phyloP scores from a whole-genome alignment of 2,888 invertebrate species.

The Drosophila meridionalis region DNA sequence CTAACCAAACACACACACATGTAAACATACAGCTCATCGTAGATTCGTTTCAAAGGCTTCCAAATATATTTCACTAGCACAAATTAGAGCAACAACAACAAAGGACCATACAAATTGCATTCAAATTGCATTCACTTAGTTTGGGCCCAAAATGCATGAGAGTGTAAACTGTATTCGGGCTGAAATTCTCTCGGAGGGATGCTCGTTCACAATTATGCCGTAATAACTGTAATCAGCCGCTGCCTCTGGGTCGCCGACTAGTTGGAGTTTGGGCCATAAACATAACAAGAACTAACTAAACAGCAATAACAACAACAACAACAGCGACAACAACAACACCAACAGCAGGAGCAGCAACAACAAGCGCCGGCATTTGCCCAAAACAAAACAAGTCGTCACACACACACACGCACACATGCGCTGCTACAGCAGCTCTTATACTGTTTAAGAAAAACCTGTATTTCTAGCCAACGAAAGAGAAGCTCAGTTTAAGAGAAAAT shows the following conservation, averaged over 20 bases:
- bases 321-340: slow-evolving; percentile 37
- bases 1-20: not conserved
- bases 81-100: slow-evolving; percentile 15
- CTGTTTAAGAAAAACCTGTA: slow-evolving; percentile 43
- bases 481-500: slow-evolving; percentile 22
- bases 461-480: slow-evolving; percentile 37
- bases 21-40: not conserved
- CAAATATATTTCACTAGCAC: slow-evolving; percentile 4
- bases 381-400: slow-evolving; percentile 59
- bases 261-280: slow-evolving; percentile 44
- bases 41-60: not conserved
- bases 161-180: slow-evolving; percentile 53
- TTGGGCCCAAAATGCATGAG: slow-evolving; percentile 18
- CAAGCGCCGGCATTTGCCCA: slow-evolving; percentile 65
- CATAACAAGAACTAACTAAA: slow-evolving; percentile 55
- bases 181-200: slow-evolving; percentile 36
- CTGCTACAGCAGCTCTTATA: slow-evolving; percentile 43
- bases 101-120: slow-evolving; percentile 16
- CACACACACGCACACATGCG: not conserved
- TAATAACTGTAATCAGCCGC: slow-evolving; percentile 72
- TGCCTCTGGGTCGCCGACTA: slow-evolving; percentile 46
- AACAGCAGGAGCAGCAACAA: slow-evolving; percentile 21
- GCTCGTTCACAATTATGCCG: slow-evolving; percentile 57
- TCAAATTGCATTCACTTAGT: slow-evolving; percentile 19
- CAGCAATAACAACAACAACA: slow-evolving; percentile 33